Percentiles rank a stretch among this genome's conserved stretches.
These are phyloP conservation scores for Pseudococcus viburni DNA, from an alignment of 2,888 invertebrate species.

Conservation along the genomic window DNA sequence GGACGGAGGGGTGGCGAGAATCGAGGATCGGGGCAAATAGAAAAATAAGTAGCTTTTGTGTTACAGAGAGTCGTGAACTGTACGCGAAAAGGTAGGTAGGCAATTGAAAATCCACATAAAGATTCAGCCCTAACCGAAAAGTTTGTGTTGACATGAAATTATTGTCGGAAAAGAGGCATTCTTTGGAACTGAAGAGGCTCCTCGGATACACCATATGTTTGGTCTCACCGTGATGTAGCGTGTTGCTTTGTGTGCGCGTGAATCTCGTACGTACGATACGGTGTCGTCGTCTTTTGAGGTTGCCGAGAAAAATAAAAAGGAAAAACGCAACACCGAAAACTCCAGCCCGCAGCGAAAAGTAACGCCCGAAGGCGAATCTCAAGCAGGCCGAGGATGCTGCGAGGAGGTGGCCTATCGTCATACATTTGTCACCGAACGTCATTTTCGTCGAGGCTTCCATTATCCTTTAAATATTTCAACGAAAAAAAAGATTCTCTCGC, in stretches of 20 bases:
- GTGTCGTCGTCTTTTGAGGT: constrained; percentile 44
- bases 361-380: constrained; percentile 36
- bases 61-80: constrained; percentile 23
- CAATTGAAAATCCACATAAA: constrained; percentile 61
- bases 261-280: neutral
- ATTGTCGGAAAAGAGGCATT: constrained; percentile 60
- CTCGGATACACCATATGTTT: constrained; percentile 62
- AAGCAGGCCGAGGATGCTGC: neutral
- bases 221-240: constrained; percentile 51
- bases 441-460: constrained; percentile 59
- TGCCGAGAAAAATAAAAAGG: neutral
- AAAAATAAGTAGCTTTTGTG: constrained; percentile 48
- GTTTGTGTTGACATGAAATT: constrained; percentile 63
- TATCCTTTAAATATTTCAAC: constrained; percentile 55
- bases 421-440: constrained; percentile 63
- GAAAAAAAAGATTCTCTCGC: constrained; percentile 41
- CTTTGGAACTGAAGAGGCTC: constrained; percentile 59
- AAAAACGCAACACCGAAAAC: constrained; percentile 13
- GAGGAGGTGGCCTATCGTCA: constrained; percentile 47
- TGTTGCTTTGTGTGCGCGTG: constrained; percentile 18
- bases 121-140: constrained; percentile 59
- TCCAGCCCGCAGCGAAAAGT: neutral
- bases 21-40: neutral
- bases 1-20: neutral
- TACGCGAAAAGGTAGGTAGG: constrained; percentile 48